Base-by-base conservation (phyloP, 1,140 invertebrate species). In the Drosophila watanabei region DNA sequence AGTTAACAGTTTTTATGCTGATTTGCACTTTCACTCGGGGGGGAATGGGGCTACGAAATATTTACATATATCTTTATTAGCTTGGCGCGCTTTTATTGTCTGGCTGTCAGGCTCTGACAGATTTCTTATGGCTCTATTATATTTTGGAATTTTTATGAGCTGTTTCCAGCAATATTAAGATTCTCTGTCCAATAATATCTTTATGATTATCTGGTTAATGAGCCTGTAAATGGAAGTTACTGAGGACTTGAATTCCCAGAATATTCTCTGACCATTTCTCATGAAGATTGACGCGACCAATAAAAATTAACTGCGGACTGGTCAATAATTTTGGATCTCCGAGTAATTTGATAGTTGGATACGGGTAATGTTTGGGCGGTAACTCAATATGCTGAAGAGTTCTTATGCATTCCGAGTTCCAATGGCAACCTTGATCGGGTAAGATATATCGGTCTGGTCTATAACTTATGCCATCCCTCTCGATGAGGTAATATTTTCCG, bases 401-500 rank as follows among this genome's bases (percentile, higher is more conserved):
- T 60, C 68, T 66, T 68, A 24, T 11, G 30, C 43, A 37, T 59
- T 60, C 11, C 7, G 45, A 59, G 59, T 73, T 59, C 54, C 68
- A 45, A 48, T 70, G 41, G 41, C 56, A 57, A 56, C 64, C 70
- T 80, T 66, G 62, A 73, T 80, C 60, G 52, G 16, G 58, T 35
- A 58, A 69, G 70, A 80, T 56, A 69, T 73, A 54, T 73, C 20
- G 75, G 57, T 63, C 58, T 80, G 57, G 77, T 60, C 79, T 64
- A 63, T 63, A 80, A 73, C 73, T 63, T 79, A 58, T 58, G 59
- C 68, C 52, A 79, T 45, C 66, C 39, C 30, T 13, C 62, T 20
- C 45, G 73, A 89, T 88, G 84, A 89, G 85, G 81, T 89, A 88
- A 88, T 76, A 84, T 80, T 70, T 75, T 75, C 66, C 33, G 70